These are phyloP conservation scores for Antennarius striatus DNA, from an alignment of 2,113 vertebrate species.

Conservation along the genomic window DNA sequence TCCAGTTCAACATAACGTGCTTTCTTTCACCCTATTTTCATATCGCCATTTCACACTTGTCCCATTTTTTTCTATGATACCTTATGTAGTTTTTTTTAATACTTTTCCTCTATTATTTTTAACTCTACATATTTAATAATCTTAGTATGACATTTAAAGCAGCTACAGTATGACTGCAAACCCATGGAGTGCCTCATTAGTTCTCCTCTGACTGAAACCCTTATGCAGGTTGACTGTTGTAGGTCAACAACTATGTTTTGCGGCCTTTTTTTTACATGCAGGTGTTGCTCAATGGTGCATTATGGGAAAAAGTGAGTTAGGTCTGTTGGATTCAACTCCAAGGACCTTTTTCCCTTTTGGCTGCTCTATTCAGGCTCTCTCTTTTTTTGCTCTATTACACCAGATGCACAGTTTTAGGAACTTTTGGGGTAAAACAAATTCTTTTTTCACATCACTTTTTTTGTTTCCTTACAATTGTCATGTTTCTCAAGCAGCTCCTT, in stretches of 20 bases:
- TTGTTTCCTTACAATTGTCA: not conserved
- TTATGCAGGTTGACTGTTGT: conserved; percentile 46
- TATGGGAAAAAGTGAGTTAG: conserved; percentile 21
- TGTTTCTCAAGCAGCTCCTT: conserved; percentile 20
- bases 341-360: conserved; percentile 14
- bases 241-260: conserved; percentile 44
- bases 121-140: too few species aligned
- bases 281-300: conserved; percentile 28
- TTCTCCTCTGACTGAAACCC: not conserved
- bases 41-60: too few species aligned
- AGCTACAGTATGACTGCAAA: not conserved
- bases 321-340: conserved; percentile 10
- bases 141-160: too few species aligned
- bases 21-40: not conserved
- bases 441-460: not conserved
- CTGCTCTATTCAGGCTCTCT: not conserved
- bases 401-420: too few species aligned
- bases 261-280: conserved; percentile 33
- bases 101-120: too few species aligned
- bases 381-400: too few species aligned
- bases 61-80: too few species aligned
- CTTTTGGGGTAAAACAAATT: not conserved
- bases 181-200: conserved; percentile 31
- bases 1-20: too few species aligned
- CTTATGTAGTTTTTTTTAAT: too few species aligned